Evolutionary conservation across 2,888 invertebrate species (phyloP).

Genomic region (Protophormia terraenovae): DNA sequence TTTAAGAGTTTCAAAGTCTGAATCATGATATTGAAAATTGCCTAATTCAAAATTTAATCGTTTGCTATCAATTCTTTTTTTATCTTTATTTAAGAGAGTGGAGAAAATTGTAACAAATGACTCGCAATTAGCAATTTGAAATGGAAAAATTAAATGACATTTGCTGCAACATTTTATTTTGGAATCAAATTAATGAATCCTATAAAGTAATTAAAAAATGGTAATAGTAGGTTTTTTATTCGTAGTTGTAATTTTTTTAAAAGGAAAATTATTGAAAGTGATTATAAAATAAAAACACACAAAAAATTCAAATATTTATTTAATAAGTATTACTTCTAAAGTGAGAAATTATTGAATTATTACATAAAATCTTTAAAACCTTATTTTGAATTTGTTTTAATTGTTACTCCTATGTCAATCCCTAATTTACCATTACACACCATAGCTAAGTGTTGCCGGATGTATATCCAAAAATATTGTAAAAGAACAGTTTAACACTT

Average conservation of each 20-base stretch:
- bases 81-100: background rate
- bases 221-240: background rate
- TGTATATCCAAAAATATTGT: no score
- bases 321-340: no score
- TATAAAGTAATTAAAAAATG: slow-evolving; percentile 10
- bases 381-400: no score
- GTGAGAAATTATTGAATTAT: no score
- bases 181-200: background rate
- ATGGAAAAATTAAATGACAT: background rate
- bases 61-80: slow-evolving; percentile 38
- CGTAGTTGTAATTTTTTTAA: background rate
- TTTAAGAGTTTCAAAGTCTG: background rate
- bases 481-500: no score
- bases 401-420: no score
- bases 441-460: no score
- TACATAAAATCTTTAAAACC: no score
- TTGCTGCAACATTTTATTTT: background rate
- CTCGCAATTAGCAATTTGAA: slow-evolving; percentile 4
- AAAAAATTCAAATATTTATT: no score
- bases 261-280: background rate
- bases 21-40: background rate
- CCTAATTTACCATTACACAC: no score
- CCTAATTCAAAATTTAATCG: slow-evolving; percentile 54
- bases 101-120: slow-evolving; percentile 24
- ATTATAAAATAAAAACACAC: no score